A percentile compares a stretch with the other conserved stretches of the same genome.
phyloP scores from a whole-genome alignment of 2,888 invertebrate genomes.

The Tenodera sinensis region DNA sequence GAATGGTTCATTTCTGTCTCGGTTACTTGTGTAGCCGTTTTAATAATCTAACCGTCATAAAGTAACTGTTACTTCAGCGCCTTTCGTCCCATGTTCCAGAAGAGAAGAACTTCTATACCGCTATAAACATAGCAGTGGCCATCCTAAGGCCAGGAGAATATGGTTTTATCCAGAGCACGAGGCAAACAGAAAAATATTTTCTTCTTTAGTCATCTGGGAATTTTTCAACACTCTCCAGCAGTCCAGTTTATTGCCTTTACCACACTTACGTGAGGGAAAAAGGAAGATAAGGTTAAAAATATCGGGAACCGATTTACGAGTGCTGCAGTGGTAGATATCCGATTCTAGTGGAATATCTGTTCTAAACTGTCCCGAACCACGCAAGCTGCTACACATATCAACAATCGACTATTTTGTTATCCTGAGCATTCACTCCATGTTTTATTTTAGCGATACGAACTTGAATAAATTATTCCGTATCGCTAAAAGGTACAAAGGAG shows the following conservation, averaged over 20 bases:
- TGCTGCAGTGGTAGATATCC: background rate
- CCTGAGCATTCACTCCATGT: no score
- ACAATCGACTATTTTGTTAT: no score
- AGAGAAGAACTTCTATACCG: no score
- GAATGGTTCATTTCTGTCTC: no score
- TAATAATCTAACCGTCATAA: no score
- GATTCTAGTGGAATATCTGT: background rate
- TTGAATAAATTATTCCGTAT: no score
- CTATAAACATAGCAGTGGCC: background rate
- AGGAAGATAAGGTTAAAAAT: background rate
- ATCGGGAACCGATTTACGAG: background rate
- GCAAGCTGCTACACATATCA: background rate
- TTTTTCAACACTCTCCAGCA: background rate
- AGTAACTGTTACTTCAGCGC: no score
- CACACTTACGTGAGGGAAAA: background rate
- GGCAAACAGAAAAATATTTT: background rate
- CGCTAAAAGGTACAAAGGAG: no score
- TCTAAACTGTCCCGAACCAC: background rate
- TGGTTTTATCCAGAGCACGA: background rate
- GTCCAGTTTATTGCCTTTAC: background rate
- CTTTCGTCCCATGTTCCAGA: no score
- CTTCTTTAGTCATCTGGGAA: background rate
- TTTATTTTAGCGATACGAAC: no score
- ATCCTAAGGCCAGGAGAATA: background rate
- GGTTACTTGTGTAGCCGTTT: no score